Evolutionary conservation across 2,797 vertebrate genomes (phyloP), one percentile per base, ranked within the genome.

Genomic region (Xiphophorus birchmanni): DNA sequence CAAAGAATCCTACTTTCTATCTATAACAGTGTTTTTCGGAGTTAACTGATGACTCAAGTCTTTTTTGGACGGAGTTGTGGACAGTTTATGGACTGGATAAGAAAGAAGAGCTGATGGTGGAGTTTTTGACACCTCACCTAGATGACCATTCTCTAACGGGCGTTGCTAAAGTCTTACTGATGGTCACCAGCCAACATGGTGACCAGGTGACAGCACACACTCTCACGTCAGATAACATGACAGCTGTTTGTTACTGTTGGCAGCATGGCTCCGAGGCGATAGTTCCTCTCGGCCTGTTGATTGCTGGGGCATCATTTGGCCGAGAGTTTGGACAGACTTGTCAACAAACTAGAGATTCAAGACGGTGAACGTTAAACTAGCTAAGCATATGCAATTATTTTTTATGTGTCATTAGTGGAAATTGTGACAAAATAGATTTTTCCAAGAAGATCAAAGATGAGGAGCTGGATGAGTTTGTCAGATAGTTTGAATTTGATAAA

Each of bases 221-320:
- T 73, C 77, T 32, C 45, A 77, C 11, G 1, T 21, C 9, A 29
- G n/a, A 65, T 45, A 42, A 48, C 52, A 63, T 77, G 47, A 67
- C 75, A 60, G 52, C 37, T 50, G 50, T 81, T 73, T 76, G 76
- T 45, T 58, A 44, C 21, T 72, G 52, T 35, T 73, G 10, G 65
- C 52, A 71, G 32, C 42, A 29, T 50, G 54, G 52, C 65, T 58
- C 42, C 32, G 23, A 40, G 52, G 40, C 13, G 69, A 54, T n/a
- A 7, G 65, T 47, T 37, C n/a, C 48, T 37, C 3, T 72, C 2
- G 9, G 32, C 69, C 23, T 13, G 44, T 63, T 63, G 75, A 73
- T 73, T 73, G 71, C 52, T 73, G 65, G 73, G 67, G 44, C 75
- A 60, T 35, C 63, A 76, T 80, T 52, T 56, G 29, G 79, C 75